Evolutionary conservation across 1,140 invertebrate species (phyloP).

Genomic region (Carposina sasakii): DNA sequence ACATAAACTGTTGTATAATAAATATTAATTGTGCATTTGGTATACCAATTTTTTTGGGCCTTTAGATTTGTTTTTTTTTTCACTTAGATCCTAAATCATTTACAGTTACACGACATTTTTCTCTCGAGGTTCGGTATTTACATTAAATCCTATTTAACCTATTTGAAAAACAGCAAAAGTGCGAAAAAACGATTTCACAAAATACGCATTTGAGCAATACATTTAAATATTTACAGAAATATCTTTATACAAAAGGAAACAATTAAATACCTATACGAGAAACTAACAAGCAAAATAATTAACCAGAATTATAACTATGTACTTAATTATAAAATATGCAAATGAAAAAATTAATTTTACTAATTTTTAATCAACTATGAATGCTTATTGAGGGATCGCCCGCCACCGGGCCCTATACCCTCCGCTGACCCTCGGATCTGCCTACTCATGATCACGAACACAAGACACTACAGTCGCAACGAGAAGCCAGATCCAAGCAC

Average conservation of each 20-base stretch:
- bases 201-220: slow-evolving; percentile 72
- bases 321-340: background rate
- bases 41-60: slow-evolving; percentile 63
- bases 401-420: no score
- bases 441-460: no score
- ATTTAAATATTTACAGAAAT: slow-evolving; percentile 67
- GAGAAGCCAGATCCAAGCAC: no score
- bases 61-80: slow-evolving; percentile 48
- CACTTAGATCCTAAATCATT: slow-evolving; percentile 42
- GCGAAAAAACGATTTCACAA: slow-evolving; percentile 69
- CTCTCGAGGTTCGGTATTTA: slow-evolving; percentile 52
- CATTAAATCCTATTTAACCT: slow-evolving; percentile 39
- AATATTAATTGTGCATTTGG: slow-evolving; percentile 62
- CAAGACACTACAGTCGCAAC: no score
- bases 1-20: slow-evolving; percentile 37
- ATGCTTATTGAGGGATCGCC: no score
- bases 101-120: slow-evolving; percentile 35
- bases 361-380: background rate
- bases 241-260: slow-evolving; percentile 49
- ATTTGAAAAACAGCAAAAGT: slow-evolving; percentile 68
- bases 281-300: background rate
- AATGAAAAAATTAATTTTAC: background rate
- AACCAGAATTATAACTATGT: background rate
- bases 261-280: slow-evolving; percentile 14
- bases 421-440: no score